Conservation (phyloP, 2,888 invertebrate species). For the Cataglyphis livida region DNA sequence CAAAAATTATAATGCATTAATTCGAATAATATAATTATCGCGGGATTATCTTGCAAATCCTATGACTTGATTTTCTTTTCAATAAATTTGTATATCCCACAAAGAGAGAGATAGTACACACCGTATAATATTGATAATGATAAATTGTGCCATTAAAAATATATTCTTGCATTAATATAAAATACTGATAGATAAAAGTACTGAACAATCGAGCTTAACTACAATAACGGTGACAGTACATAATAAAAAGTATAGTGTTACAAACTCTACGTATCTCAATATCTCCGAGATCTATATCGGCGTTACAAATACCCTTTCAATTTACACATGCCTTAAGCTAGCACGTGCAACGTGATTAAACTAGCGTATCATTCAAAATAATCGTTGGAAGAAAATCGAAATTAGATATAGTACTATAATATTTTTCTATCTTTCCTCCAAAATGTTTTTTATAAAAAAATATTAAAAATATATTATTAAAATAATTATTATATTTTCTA, state of each 20-base stretch:
- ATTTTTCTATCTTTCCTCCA: background rate
- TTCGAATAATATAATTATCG: background rate
- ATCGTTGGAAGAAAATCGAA: background rate
- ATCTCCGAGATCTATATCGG: background rate
- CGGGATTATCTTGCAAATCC: background rate
- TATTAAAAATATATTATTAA: background rate
- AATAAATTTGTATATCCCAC: background rate
- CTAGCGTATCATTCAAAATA: background rate
- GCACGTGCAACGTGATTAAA: background rate
- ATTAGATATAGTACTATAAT: background rate
- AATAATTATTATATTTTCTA: background rate
- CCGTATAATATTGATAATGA: background rate
- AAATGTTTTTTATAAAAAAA: background rate
- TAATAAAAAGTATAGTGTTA: background rate
- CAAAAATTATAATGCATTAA: background rate
- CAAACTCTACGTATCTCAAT: background rate
- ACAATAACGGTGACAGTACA: background rate
- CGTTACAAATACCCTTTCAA: slow-evolving; percentile 9
- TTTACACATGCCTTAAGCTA: slow-evolving; percentile 12
- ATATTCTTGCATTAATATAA: background rate
- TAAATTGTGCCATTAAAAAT: slow-evolving; percentile 19
- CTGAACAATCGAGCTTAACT: slow-evolving; percentile 15
- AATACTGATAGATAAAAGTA: slow-evolving; percentile 12
- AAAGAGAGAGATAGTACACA: background rate
- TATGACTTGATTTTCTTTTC: background rate